Evolutionary conservation across 2,888 invertebrate genomes (phyloP).

Genomic region (Geotrupes spiniger): DNA sequence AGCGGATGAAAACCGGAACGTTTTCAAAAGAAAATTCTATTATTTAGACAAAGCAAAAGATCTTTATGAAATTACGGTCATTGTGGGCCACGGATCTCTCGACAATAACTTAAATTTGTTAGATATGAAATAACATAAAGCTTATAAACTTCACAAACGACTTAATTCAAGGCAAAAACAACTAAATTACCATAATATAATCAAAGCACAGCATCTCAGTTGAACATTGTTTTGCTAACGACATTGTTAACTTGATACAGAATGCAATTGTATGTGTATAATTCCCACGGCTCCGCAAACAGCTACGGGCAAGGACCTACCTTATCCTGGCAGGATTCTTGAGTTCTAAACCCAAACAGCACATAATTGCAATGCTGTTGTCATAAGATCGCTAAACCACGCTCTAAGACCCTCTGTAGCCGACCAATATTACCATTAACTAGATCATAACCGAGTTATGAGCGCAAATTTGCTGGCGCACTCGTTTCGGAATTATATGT

Average conservation of each 20-base stretch:
- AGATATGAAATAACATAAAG: constrained; percentile 17
- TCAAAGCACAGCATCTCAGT: constrained; percentile 31
- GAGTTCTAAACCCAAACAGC: constrained; percentile 32
- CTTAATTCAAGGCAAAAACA: constrained; percentile 32
- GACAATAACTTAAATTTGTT: constrained; percentile 16
- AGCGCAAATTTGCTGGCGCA: constrained; percentile 20
- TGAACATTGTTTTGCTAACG: constrained; percentile 32
- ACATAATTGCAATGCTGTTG: constrained; percentile 40
- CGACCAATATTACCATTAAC: constrained; percentile 21
- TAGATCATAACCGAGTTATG: constrained; percentile 16
- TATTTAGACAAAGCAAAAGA: neutral
- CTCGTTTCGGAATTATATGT: constrained; percentile 30
- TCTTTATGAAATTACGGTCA: constrained; percentile 3
- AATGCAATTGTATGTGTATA: constrained; percentile 34
- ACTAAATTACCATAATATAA: constrained; percentile 33
- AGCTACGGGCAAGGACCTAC: constrained; percentile 33
- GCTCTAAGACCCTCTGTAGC: constrained; percentile 33
- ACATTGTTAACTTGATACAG: constrained; percentile 33
- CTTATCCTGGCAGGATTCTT: constrained; percentile 31
- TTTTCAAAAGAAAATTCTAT: neutral
- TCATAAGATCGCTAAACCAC: constrained; percentile 38
- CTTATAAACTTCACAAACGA: constrained; percentile 26
- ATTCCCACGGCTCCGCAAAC: constrained; percentile 34
- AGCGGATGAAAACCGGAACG: too few relatives aligned
- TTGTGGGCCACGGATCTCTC: constrained; percentile 2